Evolutionary conservation across 1,140 invertebrate species (phyloP), one percentile per base, ranked within the genome.

Genomic region (Drosophila rufa): DNA sequence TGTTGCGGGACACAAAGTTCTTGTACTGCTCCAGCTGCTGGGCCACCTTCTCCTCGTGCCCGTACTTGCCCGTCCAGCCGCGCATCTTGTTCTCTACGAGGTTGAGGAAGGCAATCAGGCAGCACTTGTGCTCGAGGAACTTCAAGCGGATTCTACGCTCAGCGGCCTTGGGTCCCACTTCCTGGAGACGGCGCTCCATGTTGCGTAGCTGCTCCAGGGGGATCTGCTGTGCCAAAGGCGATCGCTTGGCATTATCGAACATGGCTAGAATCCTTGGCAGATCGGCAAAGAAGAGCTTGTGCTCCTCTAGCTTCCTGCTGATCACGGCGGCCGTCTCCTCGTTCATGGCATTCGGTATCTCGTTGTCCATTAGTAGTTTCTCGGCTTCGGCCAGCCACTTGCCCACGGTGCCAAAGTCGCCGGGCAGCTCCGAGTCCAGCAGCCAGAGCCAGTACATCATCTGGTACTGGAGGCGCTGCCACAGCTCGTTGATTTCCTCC

Each of bases 81-180:
- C 96, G 96, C 69, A 99, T 93, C 93, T 98, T 98, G 38, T 95
- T 96, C 94, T 99, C 98, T 43, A 98, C 96, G 51, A 98, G 94
- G 91, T 97, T 96, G 30, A 99, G 95, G 93, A 98, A 98, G 48
- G 97, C 97, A 75, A 99, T 96, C 69, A 98, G 95, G 93, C 97
- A 98, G 93, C 97, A 98, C 94, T 98, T 98, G 92, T 98, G 97
- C 93, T 98, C 97, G 55, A 98, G 94, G 94, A 97, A 98, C 92
- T 98, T 98, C 78, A 98, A 94, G 91, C 95, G 95, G 14, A 97
- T 95, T 91, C 96, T 95, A 75, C 97, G 94, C 81, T 96, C 96
- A 14, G 95, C 95, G 12, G 97, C 96, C 79, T 95, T 94, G 57
- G 94, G 94, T 78, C 95, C 95, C 42, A 98, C 94, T 15, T 94